Evolutionary conservation across 2,797 vertebrate genomes (phyloP).

Genomic region (Adelosebastes latens): DNA sequence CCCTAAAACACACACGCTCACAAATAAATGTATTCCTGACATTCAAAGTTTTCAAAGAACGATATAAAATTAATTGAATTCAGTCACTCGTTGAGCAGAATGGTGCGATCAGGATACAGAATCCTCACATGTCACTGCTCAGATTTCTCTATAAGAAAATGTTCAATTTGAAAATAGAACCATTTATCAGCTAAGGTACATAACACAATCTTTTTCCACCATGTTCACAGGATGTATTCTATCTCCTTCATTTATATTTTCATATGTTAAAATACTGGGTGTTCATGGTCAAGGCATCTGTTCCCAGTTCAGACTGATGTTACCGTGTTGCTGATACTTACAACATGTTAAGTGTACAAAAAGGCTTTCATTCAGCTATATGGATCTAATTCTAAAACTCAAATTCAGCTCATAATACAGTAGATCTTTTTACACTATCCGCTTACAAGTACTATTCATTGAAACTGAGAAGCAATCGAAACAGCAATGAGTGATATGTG

Average conservation of each 20-base stretch:
- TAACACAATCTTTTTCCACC: neutral
- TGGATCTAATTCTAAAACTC: constrained; percentile 44
- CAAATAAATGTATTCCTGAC: neutral
- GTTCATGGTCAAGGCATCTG: constrained; percentile 2
- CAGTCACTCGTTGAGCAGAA: neutral
- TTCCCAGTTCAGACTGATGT: neutral
- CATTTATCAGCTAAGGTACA: neutral
- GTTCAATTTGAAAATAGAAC: neutral
- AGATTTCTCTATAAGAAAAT: neutral
- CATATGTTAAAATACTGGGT: neutral
- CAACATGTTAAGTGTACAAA: constrained; percentile 39
- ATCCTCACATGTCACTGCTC: neutral
- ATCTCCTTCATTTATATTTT: neutral
- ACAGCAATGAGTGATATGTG: constrained; percentile 36
- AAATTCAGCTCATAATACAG: constrained; percentile 43
- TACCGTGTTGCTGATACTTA: constrained; percentile 24
- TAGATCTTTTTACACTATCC: constrained; percentile 30
- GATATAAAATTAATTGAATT: neutral
- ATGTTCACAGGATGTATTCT: neutral
- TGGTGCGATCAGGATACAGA: neutral
- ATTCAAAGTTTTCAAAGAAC: neutral
- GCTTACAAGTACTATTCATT: constrained; percentile 22
- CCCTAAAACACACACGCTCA: neutral
- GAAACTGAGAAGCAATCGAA: constrained; percentile 62
- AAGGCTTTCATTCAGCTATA: constrained; percentile 26